Evolutionary conservation across 2,888 invertebrate genomes (phyloP), one percentile per base, ranked within the genome.

Genomic region (Hypselothyrea guttata): DNA sequence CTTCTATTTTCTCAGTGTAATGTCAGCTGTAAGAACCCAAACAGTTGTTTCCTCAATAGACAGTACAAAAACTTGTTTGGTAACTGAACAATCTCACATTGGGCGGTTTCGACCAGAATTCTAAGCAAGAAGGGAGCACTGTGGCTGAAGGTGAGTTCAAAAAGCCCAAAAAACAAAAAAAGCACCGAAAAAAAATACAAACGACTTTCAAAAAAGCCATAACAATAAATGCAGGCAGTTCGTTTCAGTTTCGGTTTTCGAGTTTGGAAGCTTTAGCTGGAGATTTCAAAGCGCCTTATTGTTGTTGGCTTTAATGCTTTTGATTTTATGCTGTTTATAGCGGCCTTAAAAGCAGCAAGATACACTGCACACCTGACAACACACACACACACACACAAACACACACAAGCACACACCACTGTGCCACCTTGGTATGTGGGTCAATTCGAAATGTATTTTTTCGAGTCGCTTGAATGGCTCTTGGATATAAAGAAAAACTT

Each of bases 381-480:
- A 35, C 12, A 45, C 45, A 55, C 15, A 38, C 27, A 48, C 41
- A 52, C 41, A 51, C 13, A 35, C 12, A 45, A 40, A 55, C 15
- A 38, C 27, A 48, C 41, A 52, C 41, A n/a, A n/a, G n/a, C 8
- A 16, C 1, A 13, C 13, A 47, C 27, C 30, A 56, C 40, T 58
- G 67, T 46, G 42, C 75, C 78, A 75, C 68, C 66, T 72, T 85
- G 86, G 86, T 86, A 84, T 84, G 83, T 84, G 79, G 84, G 84
- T 84, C 85, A 86, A 57, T 73, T 83, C 67, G 71, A 84, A 84
- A 83, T 85, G 64, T 22, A 22, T 22, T 60, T 57, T 79, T 75
- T 70, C 70, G 78, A 78, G 51, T 52, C 55, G 57, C 45, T 54
- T 53, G 69, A 69, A 48, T 58, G 68, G 61, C 48, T 71, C 13